phyloP scores from a whole-genome alignment of 2,113 vertebrate species.

The Rhineura floridana region DNA sequence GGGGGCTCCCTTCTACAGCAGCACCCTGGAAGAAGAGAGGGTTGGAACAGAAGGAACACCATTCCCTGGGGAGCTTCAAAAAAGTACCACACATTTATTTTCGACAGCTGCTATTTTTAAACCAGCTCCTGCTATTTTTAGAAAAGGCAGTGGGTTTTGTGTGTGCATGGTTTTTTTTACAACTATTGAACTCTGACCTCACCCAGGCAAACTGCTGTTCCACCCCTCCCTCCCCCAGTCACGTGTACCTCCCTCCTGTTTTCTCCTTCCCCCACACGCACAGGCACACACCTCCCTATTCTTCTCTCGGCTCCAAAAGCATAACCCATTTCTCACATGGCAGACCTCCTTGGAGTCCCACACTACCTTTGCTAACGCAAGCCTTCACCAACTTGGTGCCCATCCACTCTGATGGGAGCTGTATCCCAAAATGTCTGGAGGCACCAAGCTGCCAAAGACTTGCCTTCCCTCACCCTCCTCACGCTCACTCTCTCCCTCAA shows the following conservation, averaged over 20 bases:
- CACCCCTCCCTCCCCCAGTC: background rate
- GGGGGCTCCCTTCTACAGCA: slow-evolving; percentile 27
- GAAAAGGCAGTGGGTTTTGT: slow-evolving; percentile 43
- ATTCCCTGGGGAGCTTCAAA: slow-evolving; percentile 61
- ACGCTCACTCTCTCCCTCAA: background rate
- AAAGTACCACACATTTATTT: slow-evolving; percentile 60
- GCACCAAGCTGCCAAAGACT: too few relatives aligned
- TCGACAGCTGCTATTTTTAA: slow-evolving; percentile 72
- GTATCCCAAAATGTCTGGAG: too few relatives aligned
- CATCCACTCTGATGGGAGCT: too few relatives aligned
- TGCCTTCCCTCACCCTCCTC: too few relatives aligned
- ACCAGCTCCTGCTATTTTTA: slow-evolving; percentile 68
- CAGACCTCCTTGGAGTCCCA: background rate
- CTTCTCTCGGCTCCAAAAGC: background rate
- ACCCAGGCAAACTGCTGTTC: slow-evolving; percentile 31
- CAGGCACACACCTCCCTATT: background rate
- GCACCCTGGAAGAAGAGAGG: slow-evolving; percentile 25
- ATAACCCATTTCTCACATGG: slow-evolving; percentile 22
- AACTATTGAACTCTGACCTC: slow-evolving; percentile 68
- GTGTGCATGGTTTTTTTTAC: slow-evolving; percentile 49
- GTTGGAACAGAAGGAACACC: slow-evolving; percentile 32
- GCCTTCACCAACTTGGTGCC: too few relatives aligned
- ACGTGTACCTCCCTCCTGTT: background rate
- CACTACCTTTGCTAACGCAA: background rate
- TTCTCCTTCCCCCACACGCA: background rate